A percentile compares a stretch with the other conserved stretches of the same genome.
Conservation (phyloP, 2,797 vertebrate species). For the Leontocebus nigricollis region DNA sequence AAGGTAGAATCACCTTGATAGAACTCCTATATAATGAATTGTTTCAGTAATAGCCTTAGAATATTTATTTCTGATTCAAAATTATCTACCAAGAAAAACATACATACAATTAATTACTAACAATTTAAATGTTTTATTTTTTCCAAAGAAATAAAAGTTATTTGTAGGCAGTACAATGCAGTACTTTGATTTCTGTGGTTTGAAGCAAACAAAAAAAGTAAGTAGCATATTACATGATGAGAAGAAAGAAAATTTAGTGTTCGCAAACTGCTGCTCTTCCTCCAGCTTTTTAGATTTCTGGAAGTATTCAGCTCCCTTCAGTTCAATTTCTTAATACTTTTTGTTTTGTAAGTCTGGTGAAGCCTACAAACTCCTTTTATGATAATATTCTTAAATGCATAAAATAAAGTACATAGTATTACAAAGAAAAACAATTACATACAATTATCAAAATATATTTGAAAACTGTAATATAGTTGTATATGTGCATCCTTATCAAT, state of each 20-base stretch:
- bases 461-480: not conserved
- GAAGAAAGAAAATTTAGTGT: not conserved
- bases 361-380: not conserved
- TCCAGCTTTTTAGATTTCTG: not conserved
- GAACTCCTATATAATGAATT: conserved; percentile 5
- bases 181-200: not conserved
- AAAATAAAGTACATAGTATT: not conserved
- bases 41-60: not conserved
- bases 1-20: not conserved
- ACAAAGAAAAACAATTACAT: not conserved
- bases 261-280: not conserved
- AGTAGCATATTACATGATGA: not conserved
- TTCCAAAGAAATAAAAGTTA: not conserved
- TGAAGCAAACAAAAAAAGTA: conserved; percentile 26
- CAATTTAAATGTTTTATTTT: not conserved
- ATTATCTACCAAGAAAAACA: not conserved
- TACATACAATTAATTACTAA: not conserved
- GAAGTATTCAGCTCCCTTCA: not conserved
- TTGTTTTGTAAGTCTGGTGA: not conserved
- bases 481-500: not conserved
- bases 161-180: not conserved
- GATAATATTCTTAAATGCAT: not conserved
- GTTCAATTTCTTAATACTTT: not conserved
- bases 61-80: conserved; percentile 53
- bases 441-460: not conserved